phyloP scores from a whole-genome alignment of 2,797 vertebrate species.

The Podarcis siculus region DNA sequence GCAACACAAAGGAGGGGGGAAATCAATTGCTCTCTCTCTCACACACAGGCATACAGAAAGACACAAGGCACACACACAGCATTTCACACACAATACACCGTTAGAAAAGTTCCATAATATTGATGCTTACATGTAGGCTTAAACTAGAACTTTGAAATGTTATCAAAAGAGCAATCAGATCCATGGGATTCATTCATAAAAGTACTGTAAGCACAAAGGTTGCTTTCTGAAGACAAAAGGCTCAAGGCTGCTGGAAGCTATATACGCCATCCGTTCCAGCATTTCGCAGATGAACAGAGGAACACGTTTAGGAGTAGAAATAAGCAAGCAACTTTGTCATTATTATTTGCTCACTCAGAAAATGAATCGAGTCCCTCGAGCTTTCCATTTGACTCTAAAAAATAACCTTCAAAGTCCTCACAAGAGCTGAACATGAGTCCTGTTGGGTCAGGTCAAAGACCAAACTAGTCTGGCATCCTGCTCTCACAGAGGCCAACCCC shows the following conservation, averaged over 20 bases:
- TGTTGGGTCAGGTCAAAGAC: no score
- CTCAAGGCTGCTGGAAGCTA: not conserved
- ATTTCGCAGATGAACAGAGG: not conserved
- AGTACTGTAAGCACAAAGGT: not conserved
- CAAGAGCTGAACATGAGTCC: not conserved
- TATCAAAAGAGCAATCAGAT: slow-evolving; percentile 5
- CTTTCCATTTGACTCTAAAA: not conserved
- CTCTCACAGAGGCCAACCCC: no score
- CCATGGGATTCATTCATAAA: not conserved
- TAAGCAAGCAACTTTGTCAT: no score
- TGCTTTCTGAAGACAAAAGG: not conserved
- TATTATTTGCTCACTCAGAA: not conserved
- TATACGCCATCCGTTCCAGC: no score
- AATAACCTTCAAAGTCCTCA: not conserved
- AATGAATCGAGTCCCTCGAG: not conserved
- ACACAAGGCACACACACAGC: rapidly evolving
- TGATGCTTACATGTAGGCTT: not conserved
- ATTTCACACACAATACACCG: not conserved
- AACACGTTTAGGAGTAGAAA: not conserved
- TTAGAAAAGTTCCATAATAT: slow-evolving; percentile 22
- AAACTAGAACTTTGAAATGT: slow-evolving; percentile 18
- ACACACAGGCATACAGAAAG: rapidly evolving
- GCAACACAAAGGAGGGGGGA: not conserved
- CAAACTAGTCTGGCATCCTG: no score
- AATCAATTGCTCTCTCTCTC: not conserved